phyloP scores from a whole-genome alignment of 1,140 invertebrate genomes.

The Psilanteris sp. region DNA sequence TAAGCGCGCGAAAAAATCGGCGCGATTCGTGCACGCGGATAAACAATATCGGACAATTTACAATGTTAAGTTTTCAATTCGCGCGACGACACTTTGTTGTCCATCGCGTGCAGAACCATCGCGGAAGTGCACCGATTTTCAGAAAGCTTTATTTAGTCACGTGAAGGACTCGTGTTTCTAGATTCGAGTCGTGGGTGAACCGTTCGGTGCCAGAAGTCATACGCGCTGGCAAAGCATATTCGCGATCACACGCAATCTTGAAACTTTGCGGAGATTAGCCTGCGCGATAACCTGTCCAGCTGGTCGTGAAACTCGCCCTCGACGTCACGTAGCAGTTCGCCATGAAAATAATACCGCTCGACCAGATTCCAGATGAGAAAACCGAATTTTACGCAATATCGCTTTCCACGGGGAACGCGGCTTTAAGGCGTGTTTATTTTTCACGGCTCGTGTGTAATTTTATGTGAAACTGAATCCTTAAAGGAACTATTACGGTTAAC shows the following conservation, averaged over 20 bases:
- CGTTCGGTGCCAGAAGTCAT: conserved; percentile 39
- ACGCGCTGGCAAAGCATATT: conserved; percentile 26
- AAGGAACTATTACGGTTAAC: conserved; percentile 11
- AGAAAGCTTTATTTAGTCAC: conserved; percentile 52
- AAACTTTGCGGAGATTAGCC: conserved; percentile 37
- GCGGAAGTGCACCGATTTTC: conserved; percentile 52
- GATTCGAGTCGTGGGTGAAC: conserved; percentile 40
- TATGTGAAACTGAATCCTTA: conserved; percentile 18
- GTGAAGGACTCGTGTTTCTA: conserved; percentile 29
- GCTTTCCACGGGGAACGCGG: conserved; percentile 13
- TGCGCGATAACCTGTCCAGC: conserved; percentile 38
- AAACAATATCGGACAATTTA: too few species aligned
- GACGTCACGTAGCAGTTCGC: conserved; percentile 10
- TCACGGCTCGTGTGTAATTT: too few species aligned
- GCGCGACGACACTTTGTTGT: conserved; percentile 23
- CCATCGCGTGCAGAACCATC: conserved; percentile 29
- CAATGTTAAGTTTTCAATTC: conserved; percentile 16
- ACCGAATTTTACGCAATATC: conserved; percentile 19
- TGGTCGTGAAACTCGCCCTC: conserved; percentile 36
- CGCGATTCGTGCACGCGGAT: too few species aligned
- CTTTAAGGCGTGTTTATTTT: conserved; percentile 2
- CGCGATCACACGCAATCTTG: conserved; percentile 50
- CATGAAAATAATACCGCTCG: conserved; percentile 32
- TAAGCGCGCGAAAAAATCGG: too few species aligned
- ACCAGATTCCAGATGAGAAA: conserved; percentile 25